Evolutionary conservation across 2,113 vertebrate genomes (phyloP).

Genomic region (rabbit (Oryctolagus cuniculus)): mOryCun1.1 NC_091432.1:111709001-111709500

Average conservation of each 20-base stretch:
- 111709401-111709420: neutral
- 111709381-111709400: neutral
- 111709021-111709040: constrained; percentile 30
- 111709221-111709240: neutral
- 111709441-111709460: neutral
- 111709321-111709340: neutral
- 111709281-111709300: neutral
- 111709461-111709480: no score
- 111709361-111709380: neutral
- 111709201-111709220: neutral
- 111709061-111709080: neutral
- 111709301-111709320: fast-evolving
- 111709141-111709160: neutral
- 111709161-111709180: neutral
- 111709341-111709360: neutral
- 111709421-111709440: neutral
- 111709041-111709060: fast-evolving
- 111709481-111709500: no score
- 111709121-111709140: neutral
- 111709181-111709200: neutral
- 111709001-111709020: constrained; percentile 76
- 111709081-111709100: neutral
- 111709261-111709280: neutral
- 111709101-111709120: neutral
- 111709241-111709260: neutral